Conservation (phyloP, 2,888 invertebrate genomes). For the Apomyelois bistriatella region DNA sequence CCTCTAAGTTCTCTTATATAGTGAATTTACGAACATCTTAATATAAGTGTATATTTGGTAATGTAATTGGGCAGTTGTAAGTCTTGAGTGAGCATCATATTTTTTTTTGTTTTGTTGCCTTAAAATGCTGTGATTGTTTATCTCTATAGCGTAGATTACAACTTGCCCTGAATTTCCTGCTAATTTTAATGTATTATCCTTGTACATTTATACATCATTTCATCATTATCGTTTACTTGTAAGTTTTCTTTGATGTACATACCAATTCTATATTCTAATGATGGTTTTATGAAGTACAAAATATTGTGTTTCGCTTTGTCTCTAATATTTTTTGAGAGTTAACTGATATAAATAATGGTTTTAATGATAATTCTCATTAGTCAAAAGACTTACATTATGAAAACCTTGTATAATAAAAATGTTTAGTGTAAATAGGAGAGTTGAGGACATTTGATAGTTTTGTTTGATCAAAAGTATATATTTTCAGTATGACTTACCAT, state of each 20-base stretch:
- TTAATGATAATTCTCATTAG: slow-evolving; percentile 13
- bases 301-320: slow-evolving; percentile 13
- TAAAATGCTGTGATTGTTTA: slow-evolving; percentile 10
- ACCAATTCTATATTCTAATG: slow-evolving; percentile 14
- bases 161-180: slow-evolving; percentile 3
- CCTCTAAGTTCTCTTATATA: slow-evolving; percentile 14
- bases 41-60: slow-evolving; percentile 21
- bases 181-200: slow-evolving; percentile 6
- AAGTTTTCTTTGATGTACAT: slow-evolving; percentile 12
- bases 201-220: slow-evolving; percentile 6
- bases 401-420: slow-evolving; percentile 6
- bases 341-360: neutral
- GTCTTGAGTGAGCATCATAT: neutral
- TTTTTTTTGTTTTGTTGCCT: neutral
- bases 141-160: slow-evolving; percentile 4
- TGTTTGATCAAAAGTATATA: neutral
- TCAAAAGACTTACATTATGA: slow-evolving; percentile 8
- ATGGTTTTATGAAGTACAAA: slow-evolving; percentile 35
- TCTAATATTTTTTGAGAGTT: slow-evolving; percentile 7
- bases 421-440: slow-evolving; percentile 9
- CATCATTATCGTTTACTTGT: neutral
- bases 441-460: slow-evolving; percentile 12
- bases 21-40: slow-evolving; percentile 11
- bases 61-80: slow-evolving; percentile 10
- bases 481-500: neutral